phyloP scores from a whole-genome alignment of 2,888 invertebrate genomes.

The Acheta domesticus region DNA sequence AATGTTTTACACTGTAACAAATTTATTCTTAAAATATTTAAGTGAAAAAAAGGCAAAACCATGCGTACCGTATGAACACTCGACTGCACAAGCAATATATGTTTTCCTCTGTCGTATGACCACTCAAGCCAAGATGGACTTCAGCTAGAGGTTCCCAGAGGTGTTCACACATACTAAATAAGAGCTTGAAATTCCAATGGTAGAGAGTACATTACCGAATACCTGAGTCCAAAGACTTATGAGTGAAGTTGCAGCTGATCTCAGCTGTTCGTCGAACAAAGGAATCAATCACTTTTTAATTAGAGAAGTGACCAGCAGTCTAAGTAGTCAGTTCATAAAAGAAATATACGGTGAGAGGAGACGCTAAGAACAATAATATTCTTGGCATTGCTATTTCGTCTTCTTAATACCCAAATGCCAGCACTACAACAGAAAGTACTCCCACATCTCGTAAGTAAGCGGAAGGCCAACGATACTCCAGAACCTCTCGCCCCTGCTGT shows the following conservation, averaged over 20 bases:
- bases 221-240: not conserved
- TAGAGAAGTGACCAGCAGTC: not conserved
- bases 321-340: no score
- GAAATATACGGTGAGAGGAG: no score
- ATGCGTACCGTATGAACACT: constrained; percentile 61
- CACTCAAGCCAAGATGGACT: constrained; percentile 53
- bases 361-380: no score
- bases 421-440: no score
- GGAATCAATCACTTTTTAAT: not conserved
- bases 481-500: no score
- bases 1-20: not conserved
- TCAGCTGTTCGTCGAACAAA: constrained; percentile 18
- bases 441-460: no score
- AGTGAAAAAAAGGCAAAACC: constrained; percentile 25
- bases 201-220: not conserved
- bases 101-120: constrained; percentile 53
- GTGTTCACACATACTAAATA: constrained; percentile 49
- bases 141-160: constrained; percentile 68
- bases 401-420: no score
- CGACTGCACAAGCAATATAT: constrained; percentile 68
- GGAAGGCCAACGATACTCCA: no score
- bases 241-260: not conserved
- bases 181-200: not conserved
- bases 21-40: not conserved
- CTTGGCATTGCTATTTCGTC: no score